These are phyloP conservation scores for Corythornis madagascariensis DNA, from an alignment of 2,113 vertebrate species.

Conservation along the genomic window DNA sequence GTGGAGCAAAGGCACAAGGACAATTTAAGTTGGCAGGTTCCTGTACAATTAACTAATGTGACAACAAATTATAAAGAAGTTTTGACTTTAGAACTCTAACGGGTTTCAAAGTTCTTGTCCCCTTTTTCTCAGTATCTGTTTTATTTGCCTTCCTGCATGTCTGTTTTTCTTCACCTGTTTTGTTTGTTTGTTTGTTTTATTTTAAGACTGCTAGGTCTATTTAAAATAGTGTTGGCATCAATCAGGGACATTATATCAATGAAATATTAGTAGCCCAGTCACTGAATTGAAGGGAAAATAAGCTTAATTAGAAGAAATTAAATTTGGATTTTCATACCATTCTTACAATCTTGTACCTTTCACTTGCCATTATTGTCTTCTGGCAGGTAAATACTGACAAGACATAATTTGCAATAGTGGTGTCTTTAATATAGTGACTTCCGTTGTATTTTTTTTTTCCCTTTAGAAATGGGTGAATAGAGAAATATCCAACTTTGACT, in stretches of 20 bases:
- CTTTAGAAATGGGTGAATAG: conserved; percentile 96
- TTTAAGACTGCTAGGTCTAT: background rate
- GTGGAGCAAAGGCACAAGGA: background rate
- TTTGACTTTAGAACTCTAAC: background rate
- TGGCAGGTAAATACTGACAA: background rate
- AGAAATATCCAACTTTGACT: conserved; percentile 98
- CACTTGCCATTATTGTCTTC: background rate
- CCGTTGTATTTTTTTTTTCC: background rate
- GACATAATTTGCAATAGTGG: background rate
- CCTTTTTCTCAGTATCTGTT: background rate
- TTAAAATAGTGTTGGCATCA: background rate
- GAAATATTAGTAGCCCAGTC: background rate
- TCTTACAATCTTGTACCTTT: background rate
- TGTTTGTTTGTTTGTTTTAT: background rate
- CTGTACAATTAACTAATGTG: background rate
- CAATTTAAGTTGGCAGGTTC: background rate
- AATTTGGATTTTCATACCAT: background rate
- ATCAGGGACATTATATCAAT: background rate
- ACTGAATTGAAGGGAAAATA: background rate
- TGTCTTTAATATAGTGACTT: background rate
- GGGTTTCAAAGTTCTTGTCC: background rate
- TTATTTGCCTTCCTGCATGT: background rate
- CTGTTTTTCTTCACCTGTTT: background rate
- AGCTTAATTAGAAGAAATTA: background rate
- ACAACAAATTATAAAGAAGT: background rate